Evolutionary conservation across 2,888 invertebrate genomes (phyloP).

Genomic region (Tenthredo distinguenda): DNA sequence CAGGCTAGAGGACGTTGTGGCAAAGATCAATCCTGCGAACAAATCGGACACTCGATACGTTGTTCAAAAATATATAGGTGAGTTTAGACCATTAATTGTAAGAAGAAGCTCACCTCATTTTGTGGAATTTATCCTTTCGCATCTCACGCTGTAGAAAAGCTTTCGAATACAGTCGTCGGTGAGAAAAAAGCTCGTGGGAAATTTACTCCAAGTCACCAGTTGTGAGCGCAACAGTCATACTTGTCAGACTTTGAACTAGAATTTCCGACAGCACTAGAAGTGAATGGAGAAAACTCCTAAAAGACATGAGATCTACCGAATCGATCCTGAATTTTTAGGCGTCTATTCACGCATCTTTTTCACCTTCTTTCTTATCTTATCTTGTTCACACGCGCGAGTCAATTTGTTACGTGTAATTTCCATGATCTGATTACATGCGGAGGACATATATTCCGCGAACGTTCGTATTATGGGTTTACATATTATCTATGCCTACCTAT

Average conservation of each 20-base stretch:
- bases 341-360: background rate
- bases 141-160: background rate
- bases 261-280: background rate
- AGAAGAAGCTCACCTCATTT: background rate
- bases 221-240: constrained; percentile 7
- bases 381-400: background rate
- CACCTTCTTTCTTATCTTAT: constrained; percentile 2
- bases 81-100: constrained; percentile 61
- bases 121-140: background rate
- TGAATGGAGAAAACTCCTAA: background rate
- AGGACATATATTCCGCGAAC: background rate
- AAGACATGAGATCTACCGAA: constrained; percentile 5
- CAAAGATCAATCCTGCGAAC: constrained; percentile 80
- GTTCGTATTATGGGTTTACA: background rate
- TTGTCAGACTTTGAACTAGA: constrained; percentile 3
- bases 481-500: background rate
- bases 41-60: constrained; percentile 88
- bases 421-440: background rate
- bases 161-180: background rate
- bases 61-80: constrained; percentile 97
- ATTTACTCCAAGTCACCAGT: background rate
- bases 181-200: background rate
- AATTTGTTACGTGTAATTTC: background rate
- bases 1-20: constrained; percentile 91
- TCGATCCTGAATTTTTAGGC: constrained; percentile 3